A percentile compares a stretch with the other conserved stretches of the same genome.
These are phyloP conservation scores for Dendrocincla tyrannina DNA, from an alignment of 2,797 vertebrate species.

Conservation along the genomic window DNA sequence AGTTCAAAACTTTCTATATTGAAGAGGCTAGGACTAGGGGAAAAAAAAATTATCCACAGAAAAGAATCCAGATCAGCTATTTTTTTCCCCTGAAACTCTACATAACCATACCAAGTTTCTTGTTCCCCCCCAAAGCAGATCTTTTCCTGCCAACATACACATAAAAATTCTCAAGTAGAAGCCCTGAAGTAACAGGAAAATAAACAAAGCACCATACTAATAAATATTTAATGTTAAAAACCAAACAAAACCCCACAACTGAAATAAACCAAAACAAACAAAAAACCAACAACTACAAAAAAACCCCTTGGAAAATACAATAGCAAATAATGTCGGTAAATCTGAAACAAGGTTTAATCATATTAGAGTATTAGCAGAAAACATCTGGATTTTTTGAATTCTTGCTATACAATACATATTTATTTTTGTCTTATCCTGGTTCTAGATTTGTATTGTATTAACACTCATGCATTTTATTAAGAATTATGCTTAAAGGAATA, in stretches of 20 bases:
- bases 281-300: background rate
- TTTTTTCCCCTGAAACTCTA: background rate
- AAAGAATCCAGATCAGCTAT: background rate
- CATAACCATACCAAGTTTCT: background rate
- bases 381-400: background rate
- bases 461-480: background rate
- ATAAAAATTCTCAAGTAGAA: background rate
- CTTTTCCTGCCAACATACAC: background rate
- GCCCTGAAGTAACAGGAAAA: background rate
- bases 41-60: background rate
- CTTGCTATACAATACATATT: background rate
- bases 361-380: background rate
- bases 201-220: background rate
- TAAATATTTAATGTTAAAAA: background rate
- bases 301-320: background rate
- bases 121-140: rapidly evolving
- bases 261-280: background rate
- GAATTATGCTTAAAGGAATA: background rate
- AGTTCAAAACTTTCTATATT: background rate
- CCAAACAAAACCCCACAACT: too few species aligned
- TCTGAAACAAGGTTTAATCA: background rate
- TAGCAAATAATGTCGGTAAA: background rate
- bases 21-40: background rate
- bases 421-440: background rate
- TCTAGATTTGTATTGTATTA: background rate